Evolutionary conservation across 2,797 vertebrate genomes (phyloP).

Genomic region (Saguinus oedipus): DNA sequence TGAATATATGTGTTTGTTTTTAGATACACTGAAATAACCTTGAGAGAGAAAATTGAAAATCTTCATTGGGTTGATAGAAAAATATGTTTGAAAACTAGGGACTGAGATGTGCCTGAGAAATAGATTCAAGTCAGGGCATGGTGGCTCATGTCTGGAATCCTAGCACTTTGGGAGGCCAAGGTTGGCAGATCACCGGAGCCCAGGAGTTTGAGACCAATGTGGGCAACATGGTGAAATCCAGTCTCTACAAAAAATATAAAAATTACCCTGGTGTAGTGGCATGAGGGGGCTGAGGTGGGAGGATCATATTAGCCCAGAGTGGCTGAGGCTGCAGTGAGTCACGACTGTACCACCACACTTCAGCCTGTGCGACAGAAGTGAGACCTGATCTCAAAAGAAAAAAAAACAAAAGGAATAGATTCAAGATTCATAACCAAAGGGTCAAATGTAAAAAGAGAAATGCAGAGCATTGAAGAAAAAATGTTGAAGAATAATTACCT

Average conservation of each 20-base stretch:
- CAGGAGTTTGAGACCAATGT: not conserved
- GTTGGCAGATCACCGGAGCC: not conserved
- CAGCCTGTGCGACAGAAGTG: not conserved
- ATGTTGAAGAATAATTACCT: not conserved
- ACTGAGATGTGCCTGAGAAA: not conserved
- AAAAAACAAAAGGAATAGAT: not conserved
- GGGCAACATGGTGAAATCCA: not conserved
- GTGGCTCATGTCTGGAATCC: not conserved
- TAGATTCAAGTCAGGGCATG: not conserved
- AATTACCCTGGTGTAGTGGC: not conserved
- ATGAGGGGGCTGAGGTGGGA: not conserved
- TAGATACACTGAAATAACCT: not conserved
- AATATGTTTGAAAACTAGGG: not conserved
- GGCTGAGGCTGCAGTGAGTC: not conserved
- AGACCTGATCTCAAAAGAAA: not conserved
- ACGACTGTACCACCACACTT: not conserved
- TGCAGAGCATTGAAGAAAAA: not conserved
- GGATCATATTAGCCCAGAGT: not conserved
- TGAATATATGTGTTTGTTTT: constrained; percentile 1
- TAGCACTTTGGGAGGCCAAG: not conserved
- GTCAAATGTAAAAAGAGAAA: not conserved
- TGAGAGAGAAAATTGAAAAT: not conserved
- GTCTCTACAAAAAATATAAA: not conserved
- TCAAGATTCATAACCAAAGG: not conserved
- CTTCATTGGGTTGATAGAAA: not conserved